Evolutionary conservation across 2,797 vertebrate genomes (phyloP), one percentile per base, ranked within the genome.

Genomic region (Carcharodon carcharias): DNA sequence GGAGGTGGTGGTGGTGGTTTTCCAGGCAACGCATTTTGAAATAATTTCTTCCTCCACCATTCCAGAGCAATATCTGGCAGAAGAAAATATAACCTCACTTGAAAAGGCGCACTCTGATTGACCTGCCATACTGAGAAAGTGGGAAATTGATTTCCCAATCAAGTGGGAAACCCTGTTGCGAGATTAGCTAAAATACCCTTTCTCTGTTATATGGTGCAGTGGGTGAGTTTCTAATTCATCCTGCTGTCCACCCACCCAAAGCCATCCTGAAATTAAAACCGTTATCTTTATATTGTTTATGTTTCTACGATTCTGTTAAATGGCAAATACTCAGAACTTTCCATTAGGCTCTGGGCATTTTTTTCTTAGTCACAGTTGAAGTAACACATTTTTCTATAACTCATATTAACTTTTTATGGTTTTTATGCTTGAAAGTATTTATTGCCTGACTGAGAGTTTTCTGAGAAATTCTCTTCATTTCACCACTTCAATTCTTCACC

Each of bases 341-440:
- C 16, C 16, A 65, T 11, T n/a, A 40, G 65, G 4, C 31, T 93
- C 58, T 21, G 7, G 21, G 9, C 9, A 65, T 40, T 65, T 63
- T 63, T 93, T 93, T 35, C 61, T 65, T 35, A 35, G 31, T n/a
- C 65, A 11, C 35, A 21, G 91, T 65, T 93, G 91, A 61, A n/a
- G 35, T 63, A 93, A 93, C 61, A 21, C 14, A 92, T 18, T 93
- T 93, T 93, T 93, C 61, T 23, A n/a, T 93, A 63, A 93, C 65
- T 40, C 35, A 65, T 63, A 61, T 18, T 21, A 93, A 93, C 31
- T 35, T 93, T 65, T 93, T 3, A 65, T 93, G 35, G 18, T 88
- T 88, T 50, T 88, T 88, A 23, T 88, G 45, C 40, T 88, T 54
- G 40, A 88, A n/a, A 87, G 50, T 88, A 88, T 88, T 54, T 88